Base-by-base conservation (phyloP, 1,140 invertebrate genomes). In the Zaprionus kolodkinae region DNA sequence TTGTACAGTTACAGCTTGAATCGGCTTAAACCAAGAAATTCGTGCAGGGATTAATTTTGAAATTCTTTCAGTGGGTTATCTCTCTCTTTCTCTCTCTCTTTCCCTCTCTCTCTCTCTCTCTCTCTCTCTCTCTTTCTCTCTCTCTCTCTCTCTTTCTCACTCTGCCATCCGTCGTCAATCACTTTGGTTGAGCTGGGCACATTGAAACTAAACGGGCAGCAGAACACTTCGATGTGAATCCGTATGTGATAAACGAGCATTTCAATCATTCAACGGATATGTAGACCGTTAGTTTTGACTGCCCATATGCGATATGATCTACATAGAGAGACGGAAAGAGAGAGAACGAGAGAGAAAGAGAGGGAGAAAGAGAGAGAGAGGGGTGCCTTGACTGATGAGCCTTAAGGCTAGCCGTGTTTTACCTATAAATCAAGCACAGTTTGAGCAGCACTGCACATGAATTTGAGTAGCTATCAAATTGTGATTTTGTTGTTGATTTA, bases 401-500 rank as follows among this genome's bases (percentile, higher is more conserved):
- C 45, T 25, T 21, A 21, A 21, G 21, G 21, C 21, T 10, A 21
- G 13, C 40, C 45, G 45, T 50, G 61, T 17, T 40, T n/a, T 17
- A 63, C 25, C 30, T n/a, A 55, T 65, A 65, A 56, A 65, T 55
- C n/a, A 45, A 45, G 35, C 10, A 52, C 25, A 40, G 48, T 36
- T 40, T 27, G 17, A 62, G 48, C 17, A 7, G 36, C 17, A 25
- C 35, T 21, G n/a, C 5, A 21, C 56, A 27, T 9, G 11, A 52
- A 52, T 36, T 40, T 52, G 17, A 61, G 36, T 57, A 45, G 54
- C 73, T 55, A 72, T 76, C 73, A 76, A 76, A 69, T 55, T 76
- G 61, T 56, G 69, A 76, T 76, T 66, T 72, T 36, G n/a, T 25
- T 36, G 17, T 25, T 72, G 69, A 76, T 61, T 66, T 72, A 76